Percentiles rank a stretch among this genome's conserved stretches.
Conservation (phyloP, 2,888 invertebrate genomes). For the Polyommatus icarus region DNA sequence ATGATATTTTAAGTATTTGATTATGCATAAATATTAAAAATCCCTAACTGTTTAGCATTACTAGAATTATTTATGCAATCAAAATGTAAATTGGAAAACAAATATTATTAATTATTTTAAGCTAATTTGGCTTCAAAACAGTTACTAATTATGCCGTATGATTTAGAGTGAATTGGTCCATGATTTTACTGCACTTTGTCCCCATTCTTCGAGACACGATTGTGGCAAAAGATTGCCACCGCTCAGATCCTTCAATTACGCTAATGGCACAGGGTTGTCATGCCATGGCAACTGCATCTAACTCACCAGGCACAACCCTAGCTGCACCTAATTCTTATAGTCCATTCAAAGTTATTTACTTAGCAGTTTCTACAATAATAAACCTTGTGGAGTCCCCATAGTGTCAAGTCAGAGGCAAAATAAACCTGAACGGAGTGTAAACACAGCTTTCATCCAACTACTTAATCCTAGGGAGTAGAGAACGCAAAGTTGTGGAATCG, state of each 20-base stretch:
- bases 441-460: conserved; percentile 7
- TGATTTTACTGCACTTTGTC: neutral
- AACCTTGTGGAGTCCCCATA: neutral
- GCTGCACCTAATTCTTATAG: conserved; percentile 73
- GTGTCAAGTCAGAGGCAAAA: neutral
- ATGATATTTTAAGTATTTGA: neutral
- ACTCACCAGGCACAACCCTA: conserved; percentile 74
- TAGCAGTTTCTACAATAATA: neutral
- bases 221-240: conserved; percentile 24
- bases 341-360: neutral
- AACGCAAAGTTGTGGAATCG: conserved; percentile 6
- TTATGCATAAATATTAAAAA: neutral
- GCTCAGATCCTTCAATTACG: conserved; percentile 67
- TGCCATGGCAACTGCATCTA: conserved; percentile 60
- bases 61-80: neutral
- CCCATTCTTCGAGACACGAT: conserved; percentile 14
- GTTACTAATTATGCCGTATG: neutral
- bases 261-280: conserved; percentile 67
- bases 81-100: neutral
- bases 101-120: neutral
- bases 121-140: neutral
- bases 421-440: neutral
- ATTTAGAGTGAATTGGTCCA: neutral
- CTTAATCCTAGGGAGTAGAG: conserved; percentile 14
- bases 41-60: neutral